Conservation (phyloP, 2,113 vertebrate species). For the Enhydra lutris region DNA sequence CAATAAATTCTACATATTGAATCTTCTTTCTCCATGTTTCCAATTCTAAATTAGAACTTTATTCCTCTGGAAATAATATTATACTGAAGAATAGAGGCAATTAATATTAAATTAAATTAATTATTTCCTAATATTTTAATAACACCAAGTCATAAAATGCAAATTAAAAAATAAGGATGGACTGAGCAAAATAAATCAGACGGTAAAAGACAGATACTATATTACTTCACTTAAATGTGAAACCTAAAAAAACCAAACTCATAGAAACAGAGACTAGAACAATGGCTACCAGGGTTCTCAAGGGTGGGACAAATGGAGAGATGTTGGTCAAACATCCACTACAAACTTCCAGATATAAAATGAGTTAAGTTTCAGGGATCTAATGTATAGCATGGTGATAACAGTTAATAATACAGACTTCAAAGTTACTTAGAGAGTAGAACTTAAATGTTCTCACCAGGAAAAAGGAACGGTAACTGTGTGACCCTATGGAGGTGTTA, state of each 20-base stretch:
- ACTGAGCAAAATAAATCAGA: neutral
- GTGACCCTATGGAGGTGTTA: neutral
- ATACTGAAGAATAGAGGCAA: neutral
- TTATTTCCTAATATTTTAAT: slow-evolving; percentile 10
- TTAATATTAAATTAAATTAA: neutral
- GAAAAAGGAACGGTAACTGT: neutral
- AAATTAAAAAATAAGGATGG: slow-evolving; percentile 39
- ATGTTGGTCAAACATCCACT: neutral
- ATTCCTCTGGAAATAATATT: slow-evolving; percentile 30
- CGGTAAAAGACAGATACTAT: neutral
- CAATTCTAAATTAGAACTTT: slow-evolving; percentile 25
- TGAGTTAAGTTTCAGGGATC: neutral
- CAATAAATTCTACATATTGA: neutral
- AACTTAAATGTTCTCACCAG: neutral
- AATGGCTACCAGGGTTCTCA: neutral
- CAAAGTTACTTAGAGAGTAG: neutral
- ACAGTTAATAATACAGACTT: neutral
- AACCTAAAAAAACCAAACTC: neutral
- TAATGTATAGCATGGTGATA: neutral
- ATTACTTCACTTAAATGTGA: neutral
- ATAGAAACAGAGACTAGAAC: neutral
- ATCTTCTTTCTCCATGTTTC: neutral
- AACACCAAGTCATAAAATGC: neutral
- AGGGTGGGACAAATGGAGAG: neutral
- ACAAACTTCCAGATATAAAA: neutral